Conservation (phyloP, 2,113 vertebrate genomes). For the Vicugna pacos region DNA sequence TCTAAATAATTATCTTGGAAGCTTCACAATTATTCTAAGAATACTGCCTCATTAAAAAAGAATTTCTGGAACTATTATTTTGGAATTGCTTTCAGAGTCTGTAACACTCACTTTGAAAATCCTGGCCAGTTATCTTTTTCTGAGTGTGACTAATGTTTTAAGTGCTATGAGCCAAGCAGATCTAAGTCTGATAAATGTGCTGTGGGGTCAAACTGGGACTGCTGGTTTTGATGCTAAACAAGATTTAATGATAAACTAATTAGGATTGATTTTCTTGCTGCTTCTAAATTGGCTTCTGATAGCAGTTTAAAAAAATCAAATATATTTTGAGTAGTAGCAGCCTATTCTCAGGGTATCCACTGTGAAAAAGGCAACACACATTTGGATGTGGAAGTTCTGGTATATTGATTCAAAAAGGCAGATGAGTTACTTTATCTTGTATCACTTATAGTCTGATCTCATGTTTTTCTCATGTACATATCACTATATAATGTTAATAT, state of each 20-base stretch:
- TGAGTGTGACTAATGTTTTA: constrained; percentile 9
- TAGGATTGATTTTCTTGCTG: neutral
- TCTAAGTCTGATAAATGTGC: neutral
- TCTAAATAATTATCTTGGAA: neutral
- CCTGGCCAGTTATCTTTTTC: neutral
- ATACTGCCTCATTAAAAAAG: neutral
- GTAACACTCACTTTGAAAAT: constrained; percentile 24
- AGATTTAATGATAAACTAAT: constrained; percentile 11
- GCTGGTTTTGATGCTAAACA: neutral
- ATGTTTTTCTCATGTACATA: constrained; percentile 12
- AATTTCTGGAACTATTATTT: neutral
- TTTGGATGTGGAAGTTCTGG: neutral
- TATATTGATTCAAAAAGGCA: neutral
- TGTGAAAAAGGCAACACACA: neutral
- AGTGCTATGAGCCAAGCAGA: neutral
- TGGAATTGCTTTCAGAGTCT: neutral
- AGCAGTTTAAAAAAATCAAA: neutral
- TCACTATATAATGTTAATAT: neutral
- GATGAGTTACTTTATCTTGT: neutral
- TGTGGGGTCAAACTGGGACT: neutral
- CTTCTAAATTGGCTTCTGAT: constrained; percentile 6
- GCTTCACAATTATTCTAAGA: neutral
- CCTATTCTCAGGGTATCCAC: neutral
- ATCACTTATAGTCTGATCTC: neutral
- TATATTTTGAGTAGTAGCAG: neutral